These are phyloP conservation scores for Pelosia muscerda DNA, from an alignment of 2,888 invertebrate species.

Conservation along the genomic window DNA sequence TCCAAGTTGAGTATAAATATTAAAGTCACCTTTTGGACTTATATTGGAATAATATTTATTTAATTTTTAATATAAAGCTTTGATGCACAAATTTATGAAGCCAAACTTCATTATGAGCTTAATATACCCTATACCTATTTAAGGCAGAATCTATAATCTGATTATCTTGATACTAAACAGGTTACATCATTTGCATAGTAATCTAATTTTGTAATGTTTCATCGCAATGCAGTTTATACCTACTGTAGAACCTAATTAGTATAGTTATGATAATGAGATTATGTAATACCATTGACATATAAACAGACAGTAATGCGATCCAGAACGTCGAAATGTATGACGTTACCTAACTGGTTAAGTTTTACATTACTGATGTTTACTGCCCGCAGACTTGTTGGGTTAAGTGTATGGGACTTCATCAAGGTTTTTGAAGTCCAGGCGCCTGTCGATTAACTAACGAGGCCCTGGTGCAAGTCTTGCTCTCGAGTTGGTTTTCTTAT, in stretches of 20 bases:
- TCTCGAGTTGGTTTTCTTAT: background rate
- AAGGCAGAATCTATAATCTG: conserved; percentile 28
- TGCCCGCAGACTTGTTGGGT: too few species aligned
- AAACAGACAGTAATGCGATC: background rate
- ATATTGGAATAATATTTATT: conserved; percentile 59
- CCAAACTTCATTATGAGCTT: conserved; percentile 67
- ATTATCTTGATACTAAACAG: conserved; percentile 32
- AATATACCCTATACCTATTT: conserved; percentile 30
- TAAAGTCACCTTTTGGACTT: conserved; percentile 52
- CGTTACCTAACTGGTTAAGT: too few species aligned
- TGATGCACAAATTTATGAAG: conserved; percentile 63
- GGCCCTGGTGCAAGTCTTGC: background rate
- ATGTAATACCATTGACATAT: background rate
- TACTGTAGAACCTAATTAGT: conserved; percentile 1
- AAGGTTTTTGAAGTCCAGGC: too few species aligned
- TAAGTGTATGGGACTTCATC: too few species aligned
- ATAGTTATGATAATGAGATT: background rate
- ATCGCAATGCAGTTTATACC: conserved; percentile 24
- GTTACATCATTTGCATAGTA: conserved; percentile 22
- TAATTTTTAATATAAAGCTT: conserved; percentile 62
- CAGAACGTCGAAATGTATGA: background rate
- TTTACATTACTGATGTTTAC: too few species aligned
- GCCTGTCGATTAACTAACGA: too few species aligned
- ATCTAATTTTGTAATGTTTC: conserved; percentile 3
- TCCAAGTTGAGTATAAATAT: conserved; percentile 53